Percentiles rank a stretch among this genome's conserved stretches.
Conservation (phyloP, 1,140 invertebrate species). For the Magallana angulata region DNA sequence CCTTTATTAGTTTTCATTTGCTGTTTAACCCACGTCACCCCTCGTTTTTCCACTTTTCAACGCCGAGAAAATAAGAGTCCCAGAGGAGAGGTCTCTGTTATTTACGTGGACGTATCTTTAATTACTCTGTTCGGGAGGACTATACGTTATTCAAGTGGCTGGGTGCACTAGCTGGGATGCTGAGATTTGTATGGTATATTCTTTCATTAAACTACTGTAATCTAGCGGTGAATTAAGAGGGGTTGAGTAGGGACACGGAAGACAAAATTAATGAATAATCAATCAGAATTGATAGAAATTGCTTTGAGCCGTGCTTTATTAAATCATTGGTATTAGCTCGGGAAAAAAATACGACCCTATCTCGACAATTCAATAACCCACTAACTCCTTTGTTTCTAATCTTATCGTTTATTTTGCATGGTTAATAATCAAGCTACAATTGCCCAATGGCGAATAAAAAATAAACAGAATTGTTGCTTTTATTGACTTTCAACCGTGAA, state of each 20-base stretch:
- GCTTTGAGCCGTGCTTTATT: constrained; percentile 16
- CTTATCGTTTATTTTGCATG: constrained; percentile 20
- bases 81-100: background rate
- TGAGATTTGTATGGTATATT: constrained; percentile 1
- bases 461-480: too few species aligned
- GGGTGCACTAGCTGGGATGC: background rate
- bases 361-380: background rate
- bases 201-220: constrained; percentile 19
- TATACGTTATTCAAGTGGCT: background rate
- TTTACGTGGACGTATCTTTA: constrained; percentile 20
- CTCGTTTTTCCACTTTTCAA: background rate
- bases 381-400: background rate
- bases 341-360: constrained; percentile 8
- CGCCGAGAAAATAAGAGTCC: background rate
- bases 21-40: background rate
- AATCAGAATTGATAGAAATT: constrained; percentile 25
- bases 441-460: too few species aligned
- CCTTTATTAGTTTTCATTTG: background rate
- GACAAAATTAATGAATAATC: constrained; percentile 33
- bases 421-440: background rate
- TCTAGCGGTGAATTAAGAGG: constrained; percentile 2
- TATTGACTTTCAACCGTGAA: too few species aligned
- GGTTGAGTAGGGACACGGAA: constrained; percentile 6
- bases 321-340: constrained; percentile 21
- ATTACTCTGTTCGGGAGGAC: constrained; percentile 16